Percentiles rank a stretch among this genome's conserved stretches.
These are phyloP conservation scores for Vulpes vulpes DNA, from an alignment of 2,113 vertebrate species.

Conservation along the genomic window DNA sequence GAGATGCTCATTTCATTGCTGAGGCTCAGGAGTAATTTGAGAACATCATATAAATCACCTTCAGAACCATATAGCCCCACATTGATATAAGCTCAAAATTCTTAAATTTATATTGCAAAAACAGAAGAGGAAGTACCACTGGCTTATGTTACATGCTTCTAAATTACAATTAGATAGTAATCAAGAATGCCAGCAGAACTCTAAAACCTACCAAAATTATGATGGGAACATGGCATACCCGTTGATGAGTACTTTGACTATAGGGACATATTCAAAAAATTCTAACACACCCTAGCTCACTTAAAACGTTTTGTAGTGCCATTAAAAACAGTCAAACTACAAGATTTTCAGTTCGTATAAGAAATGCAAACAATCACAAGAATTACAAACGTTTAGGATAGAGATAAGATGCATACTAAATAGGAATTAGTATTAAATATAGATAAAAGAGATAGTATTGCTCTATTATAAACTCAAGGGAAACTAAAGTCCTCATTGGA, in stretches of 20 bases:
- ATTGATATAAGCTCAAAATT: background rate
- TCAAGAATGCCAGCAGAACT: background rate
- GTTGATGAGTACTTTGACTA: background rate
- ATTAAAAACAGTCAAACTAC: background rate
- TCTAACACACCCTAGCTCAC: background rate
- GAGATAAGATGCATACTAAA: slow-evolving; percentile 40
- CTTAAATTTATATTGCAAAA: slow-evolving; percentile 46
- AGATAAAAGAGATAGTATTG: slow-evolving; percentile 7
- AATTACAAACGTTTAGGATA: background rate
- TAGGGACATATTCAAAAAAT: background rate
- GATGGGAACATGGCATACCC: background rate
- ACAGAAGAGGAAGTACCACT: background rate
- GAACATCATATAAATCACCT: background rate
- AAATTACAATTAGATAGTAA: slow-evolving; percentile 12
- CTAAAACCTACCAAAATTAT: background rate
- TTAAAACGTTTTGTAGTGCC: background rate
- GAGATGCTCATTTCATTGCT: slow-evolving; percentile 31
- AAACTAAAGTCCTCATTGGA: background rate
- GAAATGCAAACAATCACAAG: background rate
- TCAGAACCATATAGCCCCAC: background rate
- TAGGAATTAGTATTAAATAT: slow-evolving; percentile 30
- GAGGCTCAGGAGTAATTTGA: slow-evolving; percentile 45
- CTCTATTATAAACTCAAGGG: background rate
- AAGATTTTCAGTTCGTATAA: background rate
- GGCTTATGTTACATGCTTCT: background rate